A percentile compares a stretch with the other conserved stretches of the same genome.
These are phyloP conservation scores for Axis porcinus DNA, from an alignment of 2,113 vertebrate species.

Conservation along the genomic window DNA sequence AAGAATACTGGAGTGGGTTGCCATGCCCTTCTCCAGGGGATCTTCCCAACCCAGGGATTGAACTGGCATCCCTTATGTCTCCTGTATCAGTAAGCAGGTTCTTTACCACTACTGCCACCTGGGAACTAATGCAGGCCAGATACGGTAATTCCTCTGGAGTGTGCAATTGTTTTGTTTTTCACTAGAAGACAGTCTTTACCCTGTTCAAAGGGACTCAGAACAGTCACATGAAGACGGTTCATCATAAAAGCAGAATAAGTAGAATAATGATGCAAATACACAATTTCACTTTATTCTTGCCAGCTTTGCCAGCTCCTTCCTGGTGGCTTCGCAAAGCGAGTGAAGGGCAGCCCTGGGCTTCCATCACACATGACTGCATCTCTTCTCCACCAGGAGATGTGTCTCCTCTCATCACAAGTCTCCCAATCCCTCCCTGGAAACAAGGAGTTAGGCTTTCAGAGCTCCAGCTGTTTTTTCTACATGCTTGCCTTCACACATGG, in stretches of 20 bases:
- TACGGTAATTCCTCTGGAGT: background rate
- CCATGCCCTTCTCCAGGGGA: background rate
- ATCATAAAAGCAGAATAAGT: background rate
- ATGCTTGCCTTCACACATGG: background rate
- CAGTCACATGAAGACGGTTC: background rate
- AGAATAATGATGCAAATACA: background rate
- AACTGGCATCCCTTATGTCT: background rate
- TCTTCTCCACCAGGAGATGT: background rate
- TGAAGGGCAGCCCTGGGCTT: background rate
- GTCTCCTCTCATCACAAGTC: background rate
- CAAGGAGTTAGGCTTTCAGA: background rate
- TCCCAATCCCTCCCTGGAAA: background rate
- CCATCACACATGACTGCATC: rapidly evolving
- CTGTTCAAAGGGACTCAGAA: background rate
- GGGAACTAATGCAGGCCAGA: background rate
- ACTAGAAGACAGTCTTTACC: background rate
- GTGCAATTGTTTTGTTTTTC: background rate
- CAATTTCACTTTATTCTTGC: background rate
- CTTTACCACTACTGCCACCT: background rate
- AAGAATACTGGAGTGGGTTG: background rate
- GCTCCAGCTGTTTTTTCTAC: background rate
- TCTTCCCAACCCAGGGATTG: background rate
- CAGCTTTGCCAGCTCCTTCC: background rate
- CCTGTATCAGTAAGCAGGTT: background rate
- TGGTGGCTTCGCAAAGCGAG: background rate